phyloP scores from a whole-genome alignment of 2,888 invertebrate genomes.

The Eurytoma adleriae region DNA sequence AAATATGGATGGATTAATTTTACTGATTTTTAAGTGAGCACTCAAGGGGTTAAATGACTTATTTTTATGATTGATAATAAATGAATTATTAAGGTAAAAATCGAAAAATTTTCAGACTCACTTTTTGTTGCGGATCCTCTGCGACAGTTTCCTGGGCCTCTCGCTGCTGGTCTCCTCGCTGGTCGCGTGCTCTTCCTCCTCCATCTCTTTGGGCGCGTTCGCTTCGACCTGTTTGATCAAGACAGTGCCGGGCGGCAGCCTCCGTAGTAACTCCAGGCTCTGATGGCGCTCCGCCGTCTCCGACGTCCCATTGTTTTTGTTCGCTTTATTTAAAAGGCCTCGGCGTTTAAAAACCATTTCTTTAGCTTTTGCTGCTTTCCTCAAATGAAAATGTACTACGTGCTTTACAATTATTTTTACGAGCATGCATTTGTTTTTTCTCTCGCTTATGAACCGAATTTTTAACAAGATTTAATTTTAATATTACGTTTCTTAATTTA shows the following conservation, averaged over 20 bases:
- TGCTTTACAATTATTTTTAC: no score
- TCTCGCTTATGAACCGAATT: no score
- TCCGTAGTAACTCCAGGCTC: slow-evolving; percentile 60
- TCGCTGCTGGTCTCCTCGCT: slow-evolving; percentile 43
- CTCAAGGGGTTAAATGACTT: no score
- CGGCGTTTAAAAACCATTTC: no score
- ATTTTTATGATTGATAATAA: no score
- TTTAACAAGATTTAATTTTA: background rate
- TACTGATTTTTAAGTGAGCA: no score
- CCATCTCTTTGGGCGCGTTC: slow-evolving; percentile 46
- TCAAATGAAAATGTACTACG: no score
- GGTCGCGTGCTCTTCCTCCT: slow-evolving; percentile 60
- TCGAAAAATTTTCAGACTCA: slow-evolving; percentile 58
- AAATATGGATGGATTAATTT: no score
- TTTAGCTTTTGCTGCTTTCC: no score
- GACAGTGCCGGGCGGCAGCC: slow-evolving; percentile 65
- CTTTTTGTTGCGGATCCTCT: slow-evolving; percentile 63
- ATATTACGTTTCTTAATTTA: background rate
- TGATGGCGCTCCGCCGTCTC: slow-evolving; percentile 49
- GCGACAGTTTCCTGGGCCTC: slow-evolving; percentile 61
- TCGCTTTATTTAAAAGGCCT: slow-evolving; percentile 17
- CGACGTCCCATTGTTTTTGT: slow-evolving; percentile 14
- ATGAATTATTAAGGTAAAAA: no score
- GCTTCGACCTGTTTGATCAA: slow-evolving; percentile 61
- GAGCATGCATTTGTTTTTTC: no score